Evolutionary conservation across 2,113 vertebrate genomes (phyloP).

Genomic region (Madoqua kirkii): DNA sequence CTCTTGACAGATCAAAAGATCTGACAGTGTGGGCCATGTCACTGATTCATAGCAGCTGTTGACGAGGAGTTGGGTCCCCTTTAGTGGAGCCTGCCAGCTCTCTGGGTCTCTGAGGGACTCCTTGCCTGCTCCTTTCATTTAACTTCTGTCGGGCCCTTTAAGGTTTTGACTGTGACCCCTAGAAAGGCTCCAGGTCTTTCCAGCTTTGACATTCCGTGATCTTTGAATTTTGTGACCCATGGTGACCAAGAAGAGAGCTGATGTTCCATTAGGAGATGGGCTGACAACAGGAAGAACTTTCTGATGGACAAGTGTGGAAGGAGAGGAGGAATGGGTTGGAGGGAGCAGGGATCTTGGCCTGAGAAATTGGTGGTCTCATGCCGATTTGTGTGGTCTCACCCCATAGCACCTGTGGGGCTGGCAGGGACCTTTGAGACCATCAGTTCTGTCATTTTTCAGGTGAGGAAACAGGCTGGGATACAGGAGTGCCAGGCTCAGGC

Average conservation of each 20-base stretch:
- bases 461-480: not conserved
- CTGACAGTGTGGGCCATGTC: not conserved
- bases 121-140: not conserved
- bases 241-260: not conserved
- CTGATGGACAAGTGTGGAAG: not conserved
- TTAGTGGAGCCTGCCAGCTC: not conserved
- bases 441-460: not conserved
- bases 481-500: not conserved
- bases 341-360: not conserved
- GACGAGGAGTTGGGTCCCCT: fast-evolving
- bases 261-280: not conserved
- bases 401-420: not conserved
- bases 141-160: not conserved
- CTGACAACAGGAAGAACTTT: not conserved
- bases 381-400: not conserved
- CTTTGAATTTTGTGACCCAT: not conserved
- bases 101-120: not conserved
- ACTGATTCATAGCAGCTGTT: not conserved
- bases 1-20: not conserved
- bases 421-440: not conserved
- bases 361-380: not conserved
- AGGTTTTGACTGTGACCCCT: not conserved
- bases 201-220: not conserved
- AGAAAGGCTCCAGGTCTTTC: not conserved
- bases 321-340: not conserved